Conservation (phyloP, 2,888 invertebrate genomes). For the Cephus sareptanus region DNA sequence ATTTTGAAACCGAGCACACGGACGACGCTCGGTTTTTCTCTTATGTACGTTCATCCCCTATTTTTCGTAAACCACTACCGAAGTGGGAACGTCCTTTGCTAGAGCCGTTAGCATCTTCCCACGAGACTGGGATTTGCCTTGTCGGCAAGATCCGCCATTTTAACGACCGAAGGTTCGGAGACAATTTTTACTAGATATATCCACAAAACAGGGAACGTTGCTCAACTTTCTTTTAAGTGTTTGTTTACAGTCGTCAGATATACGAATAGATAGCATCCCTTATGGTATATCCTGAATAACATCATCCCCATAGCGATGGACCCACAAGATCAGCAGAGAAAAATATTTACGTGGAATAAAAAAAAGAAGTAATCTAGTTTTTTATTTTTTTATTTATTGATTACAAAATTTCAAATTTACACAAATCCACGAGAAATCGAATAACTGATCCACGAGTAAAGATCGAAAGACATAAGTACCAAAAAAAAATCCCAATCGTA, state of each 20-base stretch:
- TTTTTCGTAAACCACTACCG: not conserved
- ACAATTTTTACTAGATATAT: not conserved
- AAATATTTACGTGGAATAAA: not conserved
- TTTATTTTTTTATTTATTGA: not conserved
- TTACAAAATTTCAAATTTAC: not conserved
- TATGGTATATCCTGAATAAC: not conserved
- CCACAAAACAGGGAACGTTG: not conserved
- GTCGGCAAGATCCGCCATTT: not conserved
- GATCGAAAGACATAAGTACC: no score
- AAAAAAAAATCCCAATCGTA: not conserved
- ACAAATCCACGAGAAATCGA: not conserved
- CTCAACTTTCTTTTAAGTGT: not conserved
- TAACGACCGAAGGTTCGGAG: not conserved
- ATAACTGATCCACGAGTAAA: no score
- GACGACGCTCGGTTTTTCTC: not conserved
- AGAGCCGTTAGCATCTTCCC: not conserved
- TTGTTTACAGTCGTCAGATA: not conserved
- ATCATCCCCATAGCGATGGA: not conserved
- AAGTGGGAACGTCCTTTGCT: not conserved
- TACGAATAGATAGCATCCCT: not conserved
- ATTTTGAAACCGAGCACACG: not conserved
- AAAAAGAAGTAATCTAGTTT: not conserved
- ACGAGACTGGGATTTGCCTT: not conserved
- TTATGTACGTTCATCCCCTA: not conserved
- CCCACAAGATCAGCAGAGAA: not conserved